Percentiles rank a stretch among this genome's conserved stretches.
These are phyloP conservation scores for Loripinus fragilis DNA, from an alignment of 2,888 invertebrate species.

Conservation along the genomic window DNA sequence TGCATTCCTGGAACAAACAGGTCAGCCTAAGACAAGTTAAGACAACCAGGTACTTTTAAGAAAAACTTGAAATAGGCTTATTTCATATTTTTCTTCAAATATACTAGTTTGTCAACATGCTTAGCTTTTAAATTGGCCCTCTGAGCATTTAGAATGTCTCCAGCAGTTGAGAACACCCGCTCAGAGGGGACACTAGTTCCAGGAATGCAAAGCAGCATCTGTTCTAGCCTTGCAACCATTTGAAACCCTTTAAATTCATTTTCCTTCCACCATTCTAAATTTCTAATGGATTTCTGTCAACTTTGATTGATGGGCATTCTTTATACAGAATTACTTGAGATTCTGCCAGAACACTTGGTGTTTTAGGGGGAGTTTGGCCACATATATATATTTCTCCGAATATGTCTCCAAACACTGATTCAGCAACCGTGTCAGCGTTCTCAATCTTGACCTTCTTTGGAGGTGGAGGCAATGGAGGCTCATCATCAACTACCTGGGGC, in stretches of 20 bases:
- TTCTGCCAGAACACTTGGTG: not conserved
- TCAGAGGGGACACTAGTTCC: conserved; percentile 29
- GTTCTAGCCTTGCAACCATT: not conserved
- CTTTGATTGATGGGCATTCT: not conserved
- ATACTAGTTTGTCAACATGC: conserved; percentile 11
- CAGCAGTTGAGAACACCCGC: conserved; percentile 29
- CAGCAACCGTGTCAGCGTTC: not conserved
- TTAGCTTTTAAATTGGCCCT: conserved; percentile 14
- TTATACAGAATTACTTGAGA: conserved; percentile 16
- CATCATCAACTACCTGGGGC: not conserved
- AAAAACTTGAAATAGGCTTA: too few relatives aligned
- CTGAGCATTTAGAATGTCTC: conserved; percentile 24
- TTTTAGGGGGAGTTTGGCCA: not conserved
- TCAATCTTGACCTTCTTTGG: not conserved
- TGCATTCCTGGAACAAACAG: too few relatives aligned
- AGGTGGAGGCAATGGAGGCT: not conserved
- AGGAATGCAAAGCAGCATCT: not conserved
- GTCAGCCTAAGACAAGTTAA: too few relatives aligned
- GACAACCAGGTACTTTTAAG: too few relatives aligned
- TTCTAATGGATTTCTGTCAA: not conserved
- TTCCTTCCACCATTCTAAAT: conserved; percentile 20
- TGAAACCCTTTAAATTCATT: not conserved
- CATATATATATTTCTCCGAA: conserved; percentile 21
- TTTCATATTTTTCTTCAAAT: conserved; percentile 18
- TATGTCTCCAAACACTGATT: conserved; percentile 5